Evolutionary conservation across 2,797 vertebrate species (phyloP), one percentile per base, ranked within the genome.

Genomic region (Calcarius lapponicus): DNA sequence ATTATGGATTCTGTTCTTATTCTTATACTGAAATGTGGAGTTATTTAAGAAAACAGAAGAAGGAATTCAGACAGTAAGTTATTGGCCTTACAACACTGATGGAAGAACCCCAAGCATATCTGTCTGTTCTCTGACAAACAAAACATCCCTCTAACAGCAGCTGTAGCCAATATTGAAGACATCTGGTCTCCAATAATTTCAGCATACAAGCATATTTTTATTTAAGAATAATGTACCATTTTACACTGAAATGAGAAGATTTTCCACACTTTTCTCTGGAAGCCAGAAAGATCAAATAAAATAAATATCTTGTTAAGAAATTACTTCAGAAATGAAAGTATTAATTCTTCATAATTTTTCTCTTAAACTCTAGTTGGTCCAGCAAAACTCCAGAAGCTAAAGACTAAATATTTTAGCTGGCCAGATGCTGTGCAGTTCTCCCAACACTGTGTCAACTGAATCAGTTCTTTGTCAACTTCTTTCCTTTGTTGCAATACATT

Each of bases 341-440:
- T 69, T 86, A 74, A 72, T 88, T 80, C 51, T 69, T 90, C 78
- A 15, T 65, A 0, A 40, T 64, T 93, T 73, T 91, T 80, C 56
- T 78, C 75, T 42, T 72, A 72, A 90, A 76, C 42, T 75, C 14
- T 40, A 61, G 31, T 28, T 69, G 19, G 50, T 80, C 69, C 72
- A 95, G 56, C 48, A 84, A 62, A 86, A 86, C 48, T 65, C 43
- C 47, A 93, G 80, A 78, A 96, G 72, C 36, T 88, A 83, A 96
- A 95, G 71, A 24, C 43, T 86, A 92, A 94, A 95, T 88, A 92
- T 96, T 95, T 95, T 51, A 92, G 69, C 43, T 89, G 87, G 66
- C 80, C 50, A 64, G 74, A 91, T 53, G n/a, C 45, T 96, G 40
- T 2, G 10, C 22, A 81, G 53, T 86, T 93, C 72, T 89, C 67